phyloP scores from a whole-genome alignment of 1,140 invertebrate species.

The Conopomorpha cramerella region DNA sequence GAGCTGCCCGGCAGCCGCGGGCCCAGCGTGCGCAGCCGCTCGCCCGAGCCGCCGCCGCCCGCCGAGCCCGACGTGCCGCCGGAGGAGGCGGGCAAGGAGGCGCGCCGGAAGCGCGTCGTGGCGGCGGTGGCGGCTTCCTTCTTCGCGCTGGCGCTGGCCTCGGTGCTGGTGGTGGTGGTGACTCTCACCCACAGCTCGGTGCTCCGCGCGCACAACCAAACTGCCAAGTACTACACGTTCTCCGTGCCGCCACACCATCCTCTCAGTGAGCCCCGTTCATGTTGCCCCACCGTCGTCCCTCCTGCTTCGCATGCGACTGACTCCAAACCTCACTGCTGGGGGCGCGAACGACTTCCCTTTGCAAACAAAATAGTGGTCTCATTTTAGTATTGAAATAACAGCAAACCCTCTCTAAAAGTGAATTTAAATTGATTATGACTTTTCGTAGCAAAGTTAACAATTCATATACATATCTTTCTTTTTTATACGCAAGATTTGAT shows the following conservation, averaged over 20 bases:
- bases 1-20: conserved; percentile 38
- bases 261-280: conserved; percentile 60
- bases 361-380: too few species aligned
- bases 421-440: too few species aligned
- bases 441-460: too few species aligned
- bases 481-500: too few species aligned
- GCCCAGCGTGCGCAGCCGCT: conserved; percentile 40
- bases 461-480: too few species aligned
- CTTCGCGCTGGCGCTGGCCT: conserved; percentile 68
- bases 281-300: conserved; percentile 57
- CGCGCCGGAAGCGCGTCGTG: conserved; percentile 67
- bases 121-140: conserved; percentile 69
- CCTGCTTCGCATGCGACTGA: conserved; percentile 57
- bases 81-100: conserved; percentile 50
- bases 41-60: conserved; percentile 36
- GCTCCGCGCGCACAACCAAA: conserved; percentile 60
- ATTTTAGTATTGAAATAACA: too few species aligned
- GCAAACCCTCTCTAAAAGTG: too few species aligned
- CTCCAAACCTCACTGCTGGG: too few species aligned
- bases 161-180: conserved; percentile 71
- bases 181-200: conserved; percentile 71
- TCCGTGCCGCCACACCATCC: conserved; percentile 62
- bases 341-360: too few species aligned
- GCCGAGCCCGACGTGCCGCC: conserved; percentile 32
- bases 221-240: conserved; percentile 67